These are phyloP conservation scores for Elanus axillaris DNA, from an alignment of 2,113 vertebrate genomes.

Conservation along the genomic window DNA sequence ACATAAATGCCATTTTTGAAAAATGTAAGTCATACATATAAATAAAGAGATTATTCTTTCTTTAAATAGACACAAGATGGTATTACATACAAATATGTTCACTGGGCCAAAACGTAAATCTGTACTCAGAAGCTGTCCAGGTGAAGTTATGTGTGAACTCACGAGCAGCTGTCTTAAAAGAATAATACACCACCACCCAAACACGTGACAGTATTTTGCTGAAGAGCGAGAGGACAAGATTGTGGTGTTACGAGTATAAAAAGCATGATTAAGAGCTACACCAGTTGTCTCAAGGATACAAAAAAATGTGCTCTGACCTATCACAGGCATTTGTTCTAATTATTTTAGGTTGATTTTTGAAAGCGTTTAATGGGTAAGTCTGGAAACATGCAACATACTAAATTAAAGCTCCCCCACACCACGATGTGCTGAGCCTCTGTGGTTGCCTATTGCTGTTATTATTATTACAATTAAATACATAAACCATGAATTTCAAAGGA, in stretches of 20 bases:
- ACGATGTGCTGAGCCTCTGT: neutral
- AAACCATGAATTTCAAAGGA: neutral
- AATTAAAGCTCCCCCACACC: neutral
- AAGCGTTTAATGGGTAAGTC: neutral
- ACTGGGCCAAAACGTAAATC: neutral
- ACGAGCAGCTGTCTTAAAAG: neutral
- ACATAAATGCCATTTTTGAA: neutral
- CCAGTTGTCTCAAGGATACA: neutral
- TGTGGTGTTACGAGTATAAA: neutral
- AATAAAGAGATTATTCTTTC: neutral
- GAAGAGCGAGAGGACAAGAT: neutral
- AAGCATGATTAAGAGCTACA: neutral
- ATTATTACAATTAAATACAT: neutral
- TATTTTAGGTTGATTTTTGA: neutral
- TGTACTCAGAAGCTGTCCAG: neutral
- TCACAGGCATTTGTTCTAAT: neutral
- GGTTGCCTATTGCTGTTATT: neutral
- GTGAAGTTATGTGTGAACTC: neutral
- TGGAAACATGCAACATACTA: neutral
- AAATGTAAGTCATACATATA: neutral
- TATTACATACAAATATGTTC: neutral
- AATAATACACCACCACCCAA: neutral
- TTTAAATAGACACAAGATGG: neutral
- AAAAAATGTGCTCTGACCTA: neutral
- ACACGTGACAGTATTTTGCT: neutral